Base-by-base conservation (phyloP, 2,113 vertebrate genomes). In the Leptobrachium ailaonicum region DNA sequence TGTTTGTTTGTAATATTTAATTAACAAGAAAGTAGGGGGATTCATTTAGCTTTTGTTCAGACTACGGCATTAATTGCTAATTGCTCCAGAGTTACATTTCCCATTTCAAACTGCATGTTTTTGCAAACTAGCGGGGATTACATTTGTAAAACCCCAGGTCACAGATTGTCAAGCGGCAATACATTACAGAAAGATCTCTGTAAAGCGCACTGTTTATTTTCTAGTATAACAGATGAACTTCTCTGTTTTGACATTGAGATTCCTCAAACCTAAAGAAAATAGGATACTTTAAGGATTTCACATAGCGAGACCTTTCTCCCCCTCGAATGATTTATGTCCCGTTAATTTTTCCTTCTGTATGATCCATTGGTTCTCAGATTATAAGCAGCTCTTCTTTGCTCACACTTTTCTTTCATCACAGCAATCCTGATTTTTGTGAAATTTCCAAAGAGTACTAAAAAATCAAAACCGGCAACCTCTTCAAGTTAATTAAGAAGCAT, bases 401-500 rank as follows among this genome's bases (percentile, higher is more conserved):
- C 56, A 50, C 8, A 72, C 72, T 80, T 9, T 80, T 50, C 73
- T 83, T 82, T 73, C 41, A 9, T 32, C 66, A 9, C 10, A 14
- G 44, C 14, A 40, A 6, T 66, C 41, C 66, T 66, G 58, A 79
- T 66, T 53, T 79, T 43, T 50, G 4, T 66, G 67, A 62, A 70
- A 70, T 60, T 7, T 70, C 53, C 63, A 69, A 47, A 67, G 83
- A 80, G 82, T 60, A 43, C 83, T 68, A 84, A 74, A 84, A 64
- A 80, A 32, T 32, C 71, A 85, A 77, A 82, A 66, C 14, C 85
- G 78, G 58, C 80, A 83, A 83, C 76, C 63, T 71, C 63, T 67
- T n/a, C 75, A 77, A 70, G 82, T 82, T 87, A 80, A 80, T 84
- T 85, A 82, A 82, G 6, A 87, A 83, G 47, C 58, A 14, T 66